Evolutionary conservation across 2,797 vertebrate species (phyloP), one percentile per base, ranked within the genome.

Genomic region (Falco rusticolus): DNA sequence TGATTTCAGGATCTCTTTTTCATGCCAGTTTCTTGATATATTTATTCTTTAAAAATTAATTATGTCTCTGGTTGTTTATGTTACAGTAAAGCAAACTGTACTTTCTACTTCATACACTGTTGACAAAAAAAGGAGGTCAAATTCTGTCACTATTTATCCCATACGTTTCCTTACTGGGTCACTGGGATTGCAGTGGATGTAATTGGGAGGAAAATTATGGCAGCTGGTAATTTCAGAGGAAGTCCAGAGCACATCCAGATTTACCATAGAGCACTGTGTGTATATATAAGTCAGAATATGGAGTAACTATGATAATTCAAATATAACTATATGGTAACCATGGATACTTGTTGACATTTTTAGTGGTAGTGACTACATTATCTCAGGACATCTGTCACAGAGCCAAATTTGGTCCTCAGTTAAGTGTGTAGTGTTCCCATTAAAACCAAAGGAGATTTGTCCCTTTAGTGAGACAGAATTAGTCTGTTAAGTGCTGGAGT

Each of bases 381-480:
- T 96, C 89, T 96, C 91, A 90, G 96, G 96, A 96, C 96, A 95
- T 96, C 96, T 96, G 96, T 96, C 94, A 97, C 87, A 50, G 93
- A 96, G 97, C 96, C 95, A 97, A 19, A 97, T 97, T 97, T 92
- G 95, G 94, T 89, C 95, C 84, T 10, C 75, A 43, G 81, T 89
- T 94, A 89, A 89, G 82, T 65, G 76, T 93, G 71, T 81, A 85
- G 92, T 20, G 75, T 95, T 96, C 84, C 86, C 89, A 92, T 87
- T 92, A 94, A 95, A 95, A 92, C 81, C 84, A 72, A 83, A 86
- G 65, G 91, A 89, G 56, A 48, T 96, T 98, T 97, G 57, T 86
- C 78, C 71, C 64, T 90, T 92, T 53, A 81, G 98, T 97, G 97
- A 97, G 98, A 96, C 97, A 96, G 98, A 97, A 94, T 97, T 92